Base-by-base conservation (phyloP, 2,888 invertebrate species). In the Eupithecia pulchellata region DNA sequence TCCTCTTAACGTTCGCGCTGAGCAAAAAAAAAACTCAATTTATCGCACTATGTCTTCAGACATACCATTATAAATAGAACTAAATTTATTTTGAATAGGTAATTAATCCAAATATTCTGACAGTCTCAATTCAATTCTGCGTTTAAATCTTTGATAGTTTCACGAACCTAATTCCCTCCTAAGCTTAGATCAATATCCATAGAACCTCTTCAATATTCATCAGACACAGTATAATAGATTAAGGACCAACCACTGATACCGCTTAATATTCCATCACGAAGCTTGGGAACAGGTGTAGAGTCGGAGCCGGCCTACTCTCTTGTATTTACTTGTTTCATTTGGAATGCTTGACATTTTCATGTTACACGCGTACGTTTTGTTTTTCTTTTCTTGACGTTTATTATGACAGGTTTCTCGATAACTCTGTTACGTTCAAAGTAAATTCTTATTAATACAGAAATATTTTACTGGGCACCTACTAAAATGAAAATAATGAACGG, bases 211-310 rank as follows among this genome's bases (percentile, higher is more conserved):
- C 68, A 74, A 74, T 74, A 74, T 74, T 74, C 74, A 74, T 71
- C 68, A 71, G 74, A 52, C 66, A 34, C 64, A 60, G 68, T 68
- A 55, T 74, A 73, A 71, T 73, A 74, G 71, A 74, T 74, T 74
- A 69, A 67, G 69, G 67, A 69, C 66, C 64, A 69, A 61, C 69
- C 61, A 73, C 73, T 73, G 69, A 73, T 68, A 73, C 60, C 68
- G 70, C 66, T 74, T 74, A 71, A 73, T 76, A 76, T 75, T 73
- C 75, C 69, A 70, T 70, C 69, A 72, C 58, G 60, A 67, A 73
- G 64, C 55, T 17, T 61, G 65, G 62, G 67, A 65, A 73, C 72
- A 75, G 69, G 72, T 67, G 34, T 69, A 73, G 67, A 17, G 3
- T n/a, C 29, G 34, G 61, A 67, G 67, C 25, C 20, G 29, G 14